Conservation (phyloP, 1,140 invertebrate species). For the Anastrepha obliqua region DNA sequence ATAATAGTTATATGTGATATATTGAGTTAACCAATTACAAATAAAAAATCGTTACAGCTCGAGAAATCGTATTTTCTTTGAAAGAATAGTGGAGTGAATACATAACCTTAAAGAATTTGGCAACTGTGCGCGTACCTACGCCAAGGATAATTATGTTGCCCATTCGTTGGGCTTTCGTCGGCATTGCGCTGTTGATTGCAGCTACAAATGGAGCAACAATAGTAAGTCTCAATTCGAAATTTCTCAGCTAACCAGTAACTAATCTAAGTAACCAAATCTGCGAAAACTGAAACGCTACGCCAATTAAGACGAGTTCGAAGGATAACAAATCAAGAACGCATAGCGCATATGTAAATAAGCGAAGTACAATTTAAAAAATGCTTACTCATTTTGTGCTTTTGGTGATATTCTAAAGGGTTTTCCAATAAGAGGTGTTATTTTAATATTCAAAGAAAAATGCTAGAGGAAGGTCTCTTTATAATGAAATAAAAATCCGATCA, state of each 20-base stretch:
- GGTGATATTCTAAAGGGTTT: too few species aligned
- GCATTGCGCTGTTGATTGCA: slow-evolving; percentile 64
- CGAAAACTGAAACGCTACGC: too few species aligned
- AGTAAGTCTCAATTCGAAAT: slow-evolving; percentile 64
- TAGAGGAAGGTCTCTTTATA: too few species aligned
- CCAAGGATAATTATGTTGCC: slow-evolving; percentile 64
- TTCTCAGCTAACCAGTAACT: neutral
- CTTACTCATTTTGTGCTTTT: too few species aligned
- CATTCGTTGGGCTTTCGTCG: slow-evolving; percentile 70
- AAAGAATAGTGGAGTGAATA: slow-evolving; percentile 46
- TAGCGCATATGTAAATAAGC: too few species aligned
- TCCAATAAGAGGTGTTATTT: too few species aligned
- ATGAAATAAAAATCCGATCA: too few species aligned
- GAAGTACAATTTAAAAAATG: too few species aligned
- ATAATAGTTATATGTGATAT: neutral
- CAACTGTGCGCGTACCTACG: neutral
- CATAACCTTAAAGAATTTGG: slow-evolving; percentile 59
- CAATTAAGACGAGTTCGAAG: too few species aligned
- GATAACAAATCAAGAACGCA: too few species aligned
- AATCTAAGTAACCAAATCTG: too few species aligned
- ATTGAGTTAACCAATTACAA: slow-evolving; percentile 17
- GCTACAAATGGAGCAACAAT: slow-evolving; percentile 68
- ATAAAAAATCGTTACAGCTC: slow-evolving; percentile 23
- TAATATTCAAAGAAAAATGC: too few species aligned
- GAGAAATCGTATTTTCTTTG: neutral